These are phyloP conservation scores for Todiramphus saurophagus DNA, from an alignment of 2,113 vertebrate genomes.

Conservation along the genomic window DNA sequence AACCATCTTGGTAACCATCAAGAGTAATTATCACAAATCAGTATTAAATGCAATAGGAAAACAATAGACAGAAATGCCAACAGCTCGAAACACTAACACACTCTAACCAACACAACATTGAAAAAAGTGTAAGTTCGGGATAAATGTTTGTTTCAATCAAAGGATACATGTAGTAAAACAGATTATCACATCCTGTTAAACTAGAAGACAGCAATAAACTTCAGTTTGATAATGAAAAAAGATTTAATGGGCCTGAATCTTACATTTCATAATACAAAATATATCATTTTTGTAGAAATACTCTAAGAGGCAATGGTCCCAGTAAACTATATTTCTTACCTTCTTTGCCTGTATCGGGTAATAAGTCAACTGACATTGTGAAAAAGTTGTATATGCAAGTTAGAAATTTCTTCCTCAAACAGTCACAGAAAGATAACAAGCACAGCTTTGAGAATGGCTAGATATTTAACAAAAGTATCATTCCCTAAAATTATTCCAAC, in stretches of 20 bases:
- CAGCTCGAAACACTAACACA: background rate
- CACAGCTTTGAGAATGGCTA: background rate
- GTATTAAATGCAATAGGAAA: background rate
- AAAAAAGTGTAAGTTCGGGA: background rate
- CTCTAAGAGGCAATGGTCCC: background rate
- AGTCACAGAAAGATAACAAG: background rate
- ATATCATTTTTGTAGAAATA: background rate
- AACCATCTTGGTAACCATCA: background rate
- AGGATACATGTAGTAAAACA: background rate
- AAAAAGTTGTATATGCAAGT: background rate
- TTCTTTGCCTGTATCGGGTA: background rate
- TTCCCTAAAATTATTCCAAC: background rate
- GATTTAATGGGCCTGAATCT: background rate
- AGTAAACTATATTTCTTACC: background rate
- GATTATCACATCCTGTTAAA: background rate
- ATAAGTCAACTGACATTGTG: background rate
- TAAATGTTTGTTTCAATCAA: conserved; percentile 22
- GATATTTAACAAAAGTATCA: background rate
- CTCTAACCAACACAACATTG: background rate
- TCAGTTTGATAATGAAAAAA: conserved; percentile 1
- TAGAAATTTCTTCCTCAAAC: background rate
- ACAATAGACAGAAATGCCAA: background rate
- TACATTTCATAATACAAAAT: background rate
- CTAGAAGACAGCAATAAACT: conserved; percentile 20
- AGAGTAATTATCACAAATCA: background rate